These are phyloP conservation scores for Octomys mimax DNA, from an alignment of 2,797 vertebrate species.

Conservation along the genomic window DNA sequence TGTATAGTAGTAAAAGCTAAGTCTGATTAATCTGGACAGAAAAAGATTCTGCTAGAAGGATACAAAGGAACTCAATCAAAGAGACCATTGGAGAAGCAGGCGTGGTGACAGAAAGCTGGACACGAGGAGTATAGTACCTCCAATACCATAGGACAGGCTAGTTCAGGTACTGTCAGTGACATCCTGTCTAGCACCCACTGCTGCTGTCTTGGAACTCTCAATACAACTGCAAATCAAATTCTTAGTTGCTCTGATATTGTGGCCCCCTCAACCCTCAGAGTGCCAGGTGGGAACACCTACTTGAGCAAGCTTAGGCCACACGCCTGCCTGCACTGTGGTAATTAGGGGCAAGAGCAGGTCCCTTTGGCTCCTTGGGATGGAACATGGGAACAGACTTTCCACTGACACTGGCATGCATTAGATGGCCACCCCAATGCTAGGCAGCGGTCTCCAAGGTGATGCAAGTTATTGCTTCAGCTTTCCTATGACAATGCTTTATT, in stretches of 20 bases:
- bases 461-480: neutral
- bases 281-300: neutral
- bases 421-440: neutral
- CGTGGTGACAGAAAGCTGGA: neutral
- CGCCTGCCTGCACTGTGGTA: neutral
- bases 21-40: neutral
- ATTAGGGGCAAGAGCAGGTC: neutral
- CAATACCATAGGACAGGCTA: neutral
- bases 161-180: neutral
- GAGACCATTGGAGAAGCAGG: neutral
- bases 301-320: neutral
- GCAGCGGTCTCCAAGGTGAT: neutral
- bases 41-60: neutral
- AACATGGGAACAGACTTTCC: neutral
- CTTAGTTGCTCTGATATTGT: neutral
- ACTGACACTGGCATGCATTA: neutral
- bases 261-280: neutral
- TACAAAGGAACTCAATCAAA: neutral
- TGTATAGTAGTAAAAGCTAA: neutral
- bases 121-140: neutral
- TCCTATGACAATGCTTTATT: neutral
- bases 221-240: neutral
- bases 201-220: neutral
- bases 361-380: neutral
- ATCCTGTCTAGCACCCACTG: neutral